Evolutionary conservation across 53 echinoderm and acorn worm species (phyloP).

Genomic region (Paracentrotus lividus): DNA sequence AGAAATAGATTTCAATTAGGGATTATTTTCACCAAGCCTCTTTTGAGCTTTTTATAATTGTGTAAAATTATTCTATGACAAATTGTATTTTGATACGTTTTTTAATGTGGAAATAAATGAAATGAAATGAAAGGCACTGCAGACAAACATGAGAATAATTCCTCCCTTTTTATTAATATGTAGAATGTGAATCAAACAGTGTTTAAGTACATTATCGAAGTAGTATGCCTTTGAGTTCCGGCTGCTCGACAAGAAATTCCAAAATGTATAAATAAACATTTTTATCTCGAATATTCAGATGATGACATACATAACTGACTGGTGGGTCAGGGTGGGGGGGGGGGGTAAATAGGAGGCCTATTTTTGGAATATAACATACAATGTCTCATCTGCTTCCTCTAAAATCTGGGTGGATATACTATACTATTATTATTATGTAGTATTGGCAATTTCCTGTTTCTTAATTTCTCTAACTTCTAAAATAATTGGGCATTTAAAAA

Average conservation of each 20-base stretch:
- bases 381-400: slow-evolving; percentile 46
- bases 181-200: too few species aligned
- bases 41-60: too few species aligned
- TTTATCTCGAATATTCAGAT: not conserved
- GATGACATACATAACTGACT: not conserved
- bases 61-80: too few species aligned
- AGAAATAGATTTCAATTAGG: too few species aligned
- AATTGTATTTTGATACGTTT: too few species aligned
- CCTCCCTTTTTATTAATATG: too few species aligned
- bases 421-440: not conserved
- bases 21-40: too few species aligned
- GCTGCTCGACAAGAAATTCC: not conserved
- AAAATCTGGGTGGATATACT: not conserved
- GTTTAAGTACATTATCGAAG: too few species aligned
- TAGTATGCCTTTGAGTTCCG: too few species aligned
- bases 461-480: not conserved
- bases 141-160: too few species aligned
- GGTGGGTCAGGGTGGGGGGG: not conserved
- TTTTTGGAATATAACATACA: slow-evolving; percentile 21
- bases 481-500: slow-evolving; percentile 8
- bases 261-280: not conserved
- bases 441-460: slow-evolving; percentile 37
- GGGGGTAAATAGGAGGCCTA: not conserved
- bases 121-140: too few species aligned
- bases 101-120: too few species aligned